Percentiles rank a stretch among this genome's conserved stretches.
phyloP scores from a whole-genome alignment of 2,113 vertebrate species.

The Stigmatopora argus region DNA sequence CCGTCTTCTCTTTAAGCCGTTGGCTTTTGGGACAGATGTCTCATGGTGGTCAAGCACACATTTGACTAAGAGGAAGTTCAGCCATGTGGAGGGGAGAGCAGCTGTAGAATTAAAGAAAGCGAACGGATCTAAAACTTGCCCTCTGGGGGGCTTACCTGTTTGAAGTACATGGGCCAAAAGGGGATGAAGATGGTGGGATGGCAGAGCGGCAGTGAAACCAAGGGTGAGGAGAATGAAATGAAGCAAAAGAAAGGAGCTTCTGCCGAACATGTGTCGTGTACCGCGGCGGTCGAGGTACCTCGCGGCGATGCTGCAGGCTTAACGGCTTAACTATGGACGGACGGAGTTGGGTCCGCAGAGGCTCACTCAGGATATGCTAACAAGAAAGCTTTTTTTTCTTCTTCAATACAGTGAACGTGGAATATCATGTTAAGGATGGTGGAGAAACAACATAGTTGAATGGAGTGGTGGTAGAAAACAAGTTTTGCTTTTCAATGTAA shows the following conservation, averaged over 20 bases:
- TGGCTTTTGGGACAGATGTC: conserved; percentile 50
- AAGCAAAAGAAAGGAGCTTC: conserved; percentile 39
- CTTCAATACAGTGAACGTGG: neutral
- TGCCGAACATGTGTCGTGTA: conserved; percentile 55
- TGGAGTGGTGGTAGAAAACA: neutral
- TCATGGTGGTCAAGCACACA: conserved; percentile 25
- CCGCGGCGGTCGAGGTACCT: conserved; percentile 53
- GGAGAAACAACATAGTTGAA: neutral
- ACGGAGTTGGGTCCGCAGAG: conserved; percentile 13
- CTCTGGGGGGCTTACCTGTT: conserved; percentile 50
- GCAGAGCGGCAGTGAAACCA: conserved; percentile 40
- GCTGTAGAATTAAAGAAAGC: conserved; percentile 25
- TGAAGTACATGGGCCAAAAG: conserved; percentile 12
- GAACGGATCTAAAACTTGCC: conserved; percentile 45
- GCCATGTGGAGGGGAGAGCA: conserved; percentile 23
- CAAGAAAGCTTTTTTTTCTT: conserved; percentile 2
- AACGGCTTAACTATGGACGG: conserved; percentile 26
- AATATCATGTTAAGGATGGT: neutral
- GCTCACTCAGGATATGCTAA: conserved; percentile 13
- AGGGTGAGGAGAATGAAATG: conserved; percentile 52
- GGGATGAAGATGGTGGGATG: conserved; percentile 13
- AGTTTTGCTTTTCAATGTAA: conserved; percentile 26
- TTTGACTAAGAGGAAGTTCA: conserved; percentile 12
- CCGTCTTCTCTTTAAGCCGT: conserved; percentile 14
- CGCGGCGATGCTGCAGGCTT: conserved; percentile 33